A percentile compares a stretch with the other conserved stretches of the same genome.
Evolutionary conservation across 2,888 invertebrate genomes (phyloP).

Genomic region (Hydrotaea diabolus): DNA sequence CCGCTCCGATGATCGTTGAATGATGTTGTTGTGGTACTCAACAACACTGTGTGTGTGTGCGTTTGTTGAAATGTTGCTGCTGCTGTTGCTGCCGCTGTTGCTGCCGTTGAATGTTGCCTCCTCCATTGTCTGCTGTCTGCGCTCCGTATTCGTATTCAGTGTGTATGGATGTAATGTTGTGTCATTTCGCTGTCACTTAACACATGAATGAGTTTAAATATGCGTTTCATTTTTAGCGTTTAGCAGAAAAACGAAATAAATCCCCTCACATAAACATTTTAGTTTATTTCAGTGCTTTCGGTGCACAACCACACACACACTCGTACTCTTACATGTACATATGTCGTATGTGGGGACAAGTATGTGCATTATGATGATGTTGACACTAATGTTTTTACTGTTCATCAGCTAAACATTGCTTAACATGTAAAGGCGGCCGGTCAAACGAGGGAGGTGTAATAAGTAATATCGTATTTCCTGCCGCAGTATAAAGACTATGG

Average conservation of each 20-base stretch:
- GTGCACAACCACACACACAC: too few relatives aligned
- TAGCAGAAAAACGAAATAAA: constrained; percentile 25
- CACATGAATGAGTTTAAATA: constrained; percentile 75
- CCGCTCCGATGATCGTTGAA: constrained; percentile 11
- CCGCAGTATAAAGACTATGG: too few relatives aligned
- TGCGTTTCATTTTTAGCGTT: constrained; percentile 59
- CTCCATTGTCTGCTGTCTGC: constrained; percentile 4
- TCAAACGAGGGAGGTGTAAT: background rate
- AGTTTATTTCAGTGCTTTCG: constrained; percentile 32
- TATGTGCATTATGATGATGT: constrained; percentile 44
- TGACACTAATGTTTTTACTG: constrained; percentile 57
- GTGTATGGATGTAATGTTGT: constrained; percentile 57
- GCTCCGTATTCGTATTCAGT: constrained; percentile 3
- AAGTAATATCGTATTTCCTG: background rate
- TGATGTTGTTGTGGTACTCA: background rate
- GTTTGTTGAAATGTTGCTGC: background rate
- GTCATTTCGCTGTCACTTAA: constrained; percentile 76
- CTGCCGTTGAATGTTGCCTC: background rate
- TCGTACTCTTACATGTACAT: background rate
- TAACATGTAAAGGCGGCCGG: constrained; percentile 8
- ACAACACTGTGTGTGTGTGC: background rate
- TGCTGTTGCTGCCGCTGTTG: background rate
- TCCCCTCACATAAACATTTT: constrained; percentile 47
- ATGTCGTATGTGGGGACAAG: background rate
- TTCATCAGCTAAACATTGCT: constrained; percentile 29